Conservation (phyloP, 2,113 vertebrate species). For the Ciconia boyciana region DNA sequence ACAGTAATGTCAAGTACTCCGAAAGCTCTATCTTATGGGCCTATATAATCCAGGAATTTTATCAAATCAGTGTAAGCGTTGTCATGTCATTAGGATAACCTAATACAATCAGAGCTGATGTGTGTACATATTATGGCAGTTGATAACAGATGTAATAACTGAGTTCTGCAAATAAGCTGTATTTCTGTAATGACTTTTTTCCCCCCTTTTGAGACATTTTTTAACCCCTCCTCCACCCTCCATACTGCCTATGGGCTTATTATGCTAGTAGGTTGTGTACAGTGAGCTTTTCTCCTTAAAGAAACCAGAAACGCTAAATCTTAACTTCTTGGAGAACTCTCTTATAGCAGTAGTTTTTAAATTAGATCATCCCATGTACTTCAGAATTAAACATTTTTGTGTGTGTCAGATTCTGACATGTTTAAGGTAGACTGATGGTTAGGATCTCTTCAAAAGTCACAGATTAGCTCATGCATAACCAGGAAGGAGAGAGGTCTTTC, state of each 20-base stretch:
- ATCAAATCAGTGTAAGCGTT: not conserved
- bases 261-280: not conserved
- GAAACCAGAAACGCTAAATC: not conserved
- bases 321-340: not conserved
- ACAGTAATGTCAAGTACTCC: not conserved
- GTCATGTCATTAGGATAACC: not conserved
- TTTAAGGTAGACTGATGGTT: not conserved
- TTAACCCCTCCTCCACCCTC: not conserved
- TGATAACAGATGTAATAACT: not conserved
- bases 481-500: not conserved
- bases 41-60: not conserved
- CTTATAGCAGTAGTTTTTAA: not conserved
- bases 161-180: not conserved
- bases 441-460: not conserved
- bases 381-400: not conserved
- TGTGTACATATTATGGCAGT: not conserved
- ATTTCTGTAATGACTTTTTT: not conserved
- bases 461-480: not conserved
- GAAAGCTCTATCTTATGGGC: not conserved
- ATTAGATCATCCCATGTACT: not conserved
- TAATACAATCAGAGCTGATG: not conserved
- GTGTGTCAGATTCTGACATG: not conserved
- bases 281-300: not conserved
- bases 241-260: not conserved
- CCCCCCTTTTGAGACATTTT: not conserved